phyloP scores from a whole-genome alignment of 92 coral and sea anemone species.

The Umimayanthus kanabou region DNA sequence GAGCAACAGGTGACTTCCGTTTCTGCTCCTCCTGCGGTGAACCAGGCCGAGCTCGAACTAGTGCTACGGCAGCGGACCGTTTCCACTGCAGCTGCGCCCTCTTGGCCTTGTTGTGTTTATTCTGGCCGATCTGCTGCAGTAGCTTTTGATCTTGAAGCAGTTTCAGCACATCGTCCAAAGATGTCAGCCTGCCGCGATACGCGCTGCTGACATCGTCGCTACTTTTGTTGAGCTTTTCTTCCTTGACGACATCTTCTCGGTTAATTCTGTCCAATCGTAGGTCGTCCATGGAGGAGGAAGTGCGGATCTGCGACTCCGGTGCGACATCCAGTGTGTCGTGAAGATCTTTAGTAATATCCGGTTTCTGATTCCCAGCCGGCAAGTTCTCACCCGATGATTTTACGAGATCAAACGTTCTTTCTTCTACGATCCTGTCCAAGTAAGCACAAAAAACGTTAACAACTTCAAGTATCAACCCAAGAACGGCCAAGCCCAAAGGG shows the following conservation, averaged over 20 bases:
- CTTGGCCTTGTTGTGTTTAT: constrained; percentile 55
- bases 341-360: constrained; percentile 24
- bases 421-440: neutral
- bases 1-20: neutral
- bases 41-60: constrained; percentile 60
- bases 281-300: constrained; percentile 27
- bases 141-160: constrained; percentile 89
- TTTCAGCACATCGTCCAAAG: constrained; percentile 81
- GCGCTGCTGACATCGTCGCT: constrained; percentile 38
- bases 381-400: neutral
- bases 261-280: constrained; percentile 11
- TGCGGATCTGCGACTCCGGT: neutral
- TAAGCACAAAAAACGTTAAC: neutral
- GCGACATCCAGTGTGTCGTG: constrained; percentile 2
- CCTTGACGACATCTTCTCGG: constrained; percentile 36
- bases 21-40: constrained; percentile 54
- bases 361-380: constrained; percentile 15
- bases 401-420: constrained; percentile 25
- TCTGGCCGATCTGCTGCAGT: constrained; percentile 83
- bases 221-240: constrained; percentile 25
- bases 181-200: constrained; percentile 61
- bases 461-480: too few species aligned
- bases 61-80: constrained; percentile 83
- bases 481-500: too few species aligned
- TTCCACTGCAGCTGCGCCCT: constrained; percentile 86